Evolutionary conservation across 2,113 vertebrate genomes (phyloP).

Genomic region (Aplodontia rufa): DNA sequence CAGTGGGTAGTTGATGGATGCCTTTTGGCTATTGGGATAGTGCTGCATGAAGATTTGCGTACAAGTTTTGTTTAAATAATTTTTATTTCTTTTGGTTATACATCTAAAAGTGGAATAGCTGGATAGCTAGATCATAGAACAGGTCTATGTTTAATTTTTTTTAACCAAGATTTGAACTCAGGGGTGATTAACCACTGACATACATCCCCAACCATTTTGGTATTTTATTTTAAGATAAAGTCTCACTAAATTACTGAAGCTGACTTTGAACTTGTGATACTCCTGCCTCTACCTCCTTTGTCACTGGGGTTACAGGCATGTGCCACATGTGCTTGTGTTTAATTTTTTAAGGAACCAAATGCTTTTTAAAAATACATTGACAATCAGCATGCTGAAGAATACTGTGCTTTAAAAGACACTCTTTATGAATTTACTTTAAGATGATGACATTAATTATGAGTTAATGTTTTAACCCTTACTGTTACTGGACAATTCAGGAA

Average conservation of each 20-base stretch:
- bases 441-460: background rate
- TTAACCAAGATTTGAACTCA: too few species aligned
- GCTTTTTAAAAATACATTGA: background rate
- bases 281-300: too few species aligned
- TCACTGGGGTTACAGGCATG: too few species aligned
- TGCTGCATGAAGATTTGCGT: background rate
- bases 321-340: too few species aligned
- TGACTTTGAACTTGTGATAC: too few species aligned
- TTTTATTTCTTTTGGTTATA: background rate
- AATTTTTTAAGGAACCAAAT: background rate
- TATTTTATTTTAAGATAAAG: too few species aligned
- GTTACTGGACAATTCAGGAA: background rate
- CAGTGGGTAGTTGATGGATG: background rate
- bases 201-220: too few species aligned
- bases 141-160: too few species aligned
- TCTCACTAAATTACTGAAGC: too few species aligned
- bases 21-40: background rate
- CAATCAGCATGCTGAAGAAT: background rate
- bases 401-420: background rate
- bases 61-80: background rate
- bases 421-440: background rate
- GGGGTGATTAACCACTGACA: too few species aligned
- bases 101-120: background rate
- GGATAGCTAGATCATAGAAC: too few species aligned
- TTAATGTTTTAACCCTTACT: background rate